Conservation (phyloP, 2,888 invertebrate genomes). For the Tanytarsus gracilentus region DNA sequence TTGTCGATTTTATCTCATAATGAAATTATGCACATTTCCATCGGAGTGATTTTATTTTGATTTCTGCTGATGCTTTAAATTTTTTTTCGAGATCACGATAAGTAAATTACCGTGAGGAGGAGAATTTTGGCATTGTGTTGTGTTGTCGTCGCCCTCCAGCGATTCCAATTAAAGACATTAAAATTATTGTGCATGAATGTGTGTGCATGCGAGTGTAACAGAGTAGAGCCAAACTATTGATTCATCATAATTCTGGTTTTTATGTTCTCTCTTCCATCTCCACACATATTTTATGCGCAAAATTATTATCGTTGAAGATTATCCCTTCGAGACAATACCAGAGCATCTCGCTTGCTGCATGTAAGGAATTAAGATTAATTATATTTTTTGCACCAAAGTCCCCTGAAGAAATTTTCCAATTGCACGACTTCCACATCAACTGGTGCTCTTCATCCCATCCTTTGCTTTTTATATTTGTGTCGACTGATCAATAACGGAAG, state of each 20-base stretch:
- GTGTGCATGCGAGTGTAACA: not conserved
- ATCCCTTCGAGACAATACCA: constrained; percentile 28
- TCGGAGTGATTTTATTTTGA: not conserved
- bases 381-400: constrained; percentile 22
- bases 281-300: not conserved
- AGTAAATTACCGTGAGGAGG: constrained; percentile 20
- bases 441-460: not conserved
- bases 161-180: not conserved
- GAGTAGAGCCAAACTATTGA: constrained; percentile 15
- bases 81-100: constrained; percentile 24
- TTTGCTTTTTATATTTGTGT: not conserved
- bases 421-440: constrained; percentile 23
- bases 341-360: not conserved
- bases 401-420: constrained; percentile 23
- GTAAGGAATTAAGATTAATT: constrained; percentile 28
- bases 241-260: constrained; percentile 18
- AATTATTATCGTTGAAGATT: constrained; percentile 1
- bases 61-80: not conserved
- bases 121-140: not conserved
- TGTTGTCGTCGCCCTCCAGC: not conserved
- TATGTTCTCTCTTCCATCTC: not conserved
- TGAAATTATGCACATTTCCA: constrained; percentile 3
- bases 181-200: not conserved
- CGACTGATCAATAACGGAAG: not conserved
- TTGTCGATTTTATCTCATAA: constrained; percentile 9